Evolutionary conservation across 2,113 vertebrate genomes (phyloP).

Genomic region (Lonchura striata): DNA sequence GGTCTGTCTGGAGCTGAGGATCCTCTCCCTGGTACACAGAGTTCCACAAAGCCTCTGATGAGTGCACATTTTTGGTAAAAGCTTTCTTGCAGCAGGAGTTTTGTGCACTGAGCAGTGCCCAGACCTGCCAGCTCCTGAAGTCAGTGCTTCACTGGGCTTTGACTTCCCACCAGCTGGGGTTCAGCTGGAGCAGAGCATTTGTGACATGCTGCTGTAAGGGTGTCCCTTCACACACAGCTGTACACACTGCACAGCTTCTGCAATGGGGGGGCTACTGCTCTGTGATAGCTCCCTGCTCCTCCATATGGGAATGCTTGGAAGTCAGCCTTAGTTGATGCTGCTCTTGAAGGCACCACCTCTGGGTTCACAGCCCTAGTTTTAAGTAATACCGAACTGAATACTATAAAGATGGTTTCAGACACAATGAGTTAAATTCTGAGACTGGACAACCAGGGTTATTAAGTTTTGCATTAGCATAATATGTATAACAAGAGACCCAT

Average conservation of each 20-base stretch:
- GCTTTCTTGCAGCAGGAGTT: not conserved
- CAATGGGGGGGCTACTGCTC: not conserved
- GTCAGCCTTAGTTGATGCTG: not conserved
- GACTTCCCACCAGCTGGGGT: not conserved
- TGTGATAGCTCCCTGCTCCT: not conserved
- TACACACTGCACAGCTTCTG: not conserved
- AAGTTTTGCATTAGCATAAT: not conserved
- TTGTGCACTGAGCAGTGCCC: not conserved
- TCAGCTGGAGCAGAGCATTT: not conserved
- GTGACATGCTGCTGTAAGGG: not conserved
- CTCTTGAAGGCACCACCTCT: not conserved
- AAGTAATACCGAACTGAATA: not conserved
- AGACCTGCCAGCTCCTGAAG: not conserved
- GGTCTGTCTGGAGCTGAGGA: not conserved
- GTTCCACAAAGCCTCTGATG: not conserved
- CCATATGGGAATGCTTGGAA: not conserved
- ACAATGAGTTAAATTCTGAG: not conserved
- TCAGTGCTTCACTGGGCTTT: not conserved
- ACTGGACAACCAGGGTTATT: rapidly evolving
- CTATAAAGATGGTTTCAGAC: not conserved
- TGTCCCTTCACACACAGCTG: not conserved
- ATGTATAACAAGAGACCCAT: not conserved
- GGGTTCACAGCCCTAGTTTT: not conserved
- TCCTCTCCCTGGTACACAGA: not conserved
- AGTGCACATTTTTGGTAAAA: not conserved